Evolutionary conservation across 92 coral and sea anemone species (phyloP).

Genomic region (Porites divaricata): DNA sequence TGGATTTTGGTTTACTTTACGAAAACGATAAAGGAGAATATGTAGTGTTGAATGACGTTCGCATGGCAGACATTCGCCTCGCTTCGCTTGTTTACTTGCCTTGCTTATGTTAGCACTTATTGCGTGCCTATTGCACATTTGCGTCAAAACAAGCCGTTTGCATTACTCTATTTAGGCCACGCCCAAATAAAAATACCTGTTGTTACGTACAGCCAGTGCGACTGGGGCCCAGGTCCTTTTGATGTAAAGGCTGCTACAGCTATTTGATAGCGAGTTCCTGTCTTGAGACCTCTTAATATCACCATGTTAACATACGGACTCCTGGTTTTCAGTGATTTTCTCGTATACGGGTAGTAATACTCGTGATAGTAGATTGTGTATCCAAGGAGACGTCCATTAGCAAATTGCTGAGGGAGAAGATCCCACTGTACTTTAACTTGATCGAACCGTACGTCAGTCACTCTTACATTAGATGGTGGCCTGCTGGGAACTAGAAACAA

Average conservation of each 20-base stretch:
- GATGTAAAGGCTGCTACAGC: background rate
- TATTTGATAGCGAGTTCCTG: background rate
- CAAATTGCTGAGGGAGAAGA: background rate
- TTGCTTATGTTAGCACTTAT: too few relatives aligned
- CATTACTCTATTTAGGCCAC: too few relatives aligned
- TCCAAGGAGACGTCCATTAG: background rate
- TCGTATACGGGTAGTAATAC: background rate
- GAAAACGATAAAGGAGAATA: too few relatives aligned
- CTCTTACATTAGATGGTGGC: background rate
- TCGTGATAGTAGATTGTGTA: background rate
- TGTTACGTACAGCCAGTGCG: background rate
- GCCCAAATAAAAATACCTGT: too few relatives aligned
- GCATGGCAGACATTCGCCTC: too few relatives aligned
- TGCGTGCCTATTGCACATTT: too few relatives aligned
- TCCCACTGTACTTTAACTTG: background rate
- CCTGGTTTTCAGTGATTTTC: background rate
- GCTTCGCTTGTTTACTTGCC: too few relatives aligned
- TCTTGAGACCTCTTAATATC: background rate
- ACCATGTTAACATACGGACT: background rate
- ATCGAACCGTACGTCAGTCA: background rate
- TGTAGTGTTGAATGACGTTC: too few relatives aligned
- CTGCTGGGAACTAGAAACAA: background rate
- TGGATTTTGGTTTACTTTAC: too few relatives aligned
- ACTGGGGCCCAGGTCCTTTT: background rate
- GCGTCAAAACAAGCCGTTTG: too few relatives aligned